Percentiles rank a stretch among this genome's conserved stretches.
Conservation (phyloP, 2,888 invertebrate genomes). For the Limnephilus auricula region DNA sequence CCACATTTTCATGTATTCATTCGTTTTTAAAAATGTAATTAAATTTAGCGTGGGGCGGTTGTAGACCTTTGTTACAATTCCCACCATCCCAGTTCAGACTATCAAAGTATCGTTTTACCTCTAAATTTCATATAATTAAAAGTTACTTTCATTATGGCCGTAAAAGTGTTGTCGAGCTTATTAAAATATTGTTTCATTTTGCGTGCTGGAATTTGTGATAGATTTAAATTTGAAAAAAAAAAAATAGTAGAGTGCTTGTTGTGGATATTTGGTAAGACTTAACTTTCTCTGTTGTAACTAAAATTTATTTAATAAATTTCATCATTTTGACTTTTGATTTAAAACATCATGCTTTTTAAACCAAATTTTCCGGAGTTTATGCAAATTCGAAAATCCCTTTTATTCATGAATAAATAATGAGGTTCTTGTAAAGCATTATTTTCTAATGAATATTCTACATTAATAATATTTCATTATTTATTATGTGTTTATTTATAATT, state of each 20-base stretch:
- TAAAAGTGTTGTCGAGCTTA: background rate
- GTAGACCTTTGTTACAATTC: background rate
- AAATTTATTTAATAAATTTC: background rate
- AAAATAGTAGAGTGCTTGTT: too few species aligned
- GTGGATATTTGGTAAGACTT: too few species aligned
- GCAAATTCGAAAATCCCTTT: slow-evolving; percentile 19
- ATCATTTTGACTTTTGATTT: background rate
- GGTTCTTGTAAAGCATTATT: slow-evolving; percentile 50
- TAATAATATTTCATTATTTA: slow-evolving; percentile 43
- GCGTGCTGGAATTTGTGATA: background rate
- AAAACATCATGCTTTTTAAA: background rate
- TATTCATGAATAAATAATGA: slow-evolving; percentile 29
- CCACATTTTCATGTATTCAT: background rate
- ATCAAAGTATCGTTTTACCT: background rate
- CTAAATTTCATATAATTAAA: background rate
- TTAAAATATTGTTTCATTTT: background rate
- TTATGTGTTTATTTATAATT: slow-evolving; percentile 57
- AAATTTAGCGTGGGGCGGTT: background rate
- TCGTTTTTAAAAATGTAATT: background rate
- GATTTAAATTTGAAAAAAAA: background rate
- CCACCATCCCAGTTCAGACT: background rate
- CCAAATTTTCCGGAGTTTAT: background rate
- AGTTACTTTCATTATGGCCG: background rate
- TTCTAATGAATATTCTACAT: slow-evolving; percentile 56
- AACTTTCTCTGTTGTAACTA: background rate